A percentile compares a stretch with the other conserved stretches of the same genome.
Conservation (phyloP, 2,797 vertebrate species). For the Acanthiza pusilla region DNA sequence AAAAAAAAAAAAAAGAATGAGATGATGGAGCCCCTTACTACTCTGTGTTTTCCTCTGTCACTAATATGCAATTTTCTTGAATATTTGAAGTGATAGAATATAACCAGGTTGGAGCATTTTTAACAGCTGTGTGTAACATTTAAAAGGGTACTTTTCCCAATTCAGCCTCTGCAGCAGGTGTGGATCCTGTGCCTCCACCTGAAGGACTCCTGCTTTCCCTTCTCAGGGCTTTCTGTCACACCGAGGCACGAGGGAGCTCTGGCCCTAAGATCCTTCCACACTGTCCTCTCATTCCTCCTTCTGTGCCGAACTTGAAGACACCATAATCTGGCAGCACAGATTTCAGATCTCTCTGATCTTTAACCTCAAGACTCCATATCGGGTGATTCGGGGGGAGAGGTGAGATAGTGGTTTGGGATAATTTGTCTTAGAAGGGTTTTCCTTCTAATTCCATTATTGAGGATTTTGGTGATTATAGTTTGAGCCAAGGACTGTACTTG, state of each 20-base stretch:
- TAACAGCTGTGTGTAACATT: not conserved
- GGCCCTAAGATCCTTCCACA: not conserved
- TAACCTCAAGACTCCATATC: not conserved
- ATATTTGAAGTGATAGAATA: not conserved
- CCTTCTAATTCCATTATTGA: not conserved
- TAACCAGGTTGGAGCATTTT: not conserved
- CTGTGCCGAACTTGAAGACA: not conserved
- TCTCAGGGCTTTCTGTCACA: not conserved
- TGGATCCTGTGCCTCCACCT: not conserved
- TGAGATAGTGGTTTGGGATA: not conserved
- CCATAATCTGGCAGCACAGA: not conserved
- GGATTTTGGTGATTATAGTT: not conserved
- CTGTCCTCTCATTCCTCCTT: not conserved
- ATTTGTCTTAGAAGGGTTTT: not conserved
- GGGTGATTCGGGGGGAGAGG: rapidly evolving
- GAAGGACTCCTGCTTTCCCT: not conserved
- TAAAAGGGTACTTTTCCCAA: not conserved
- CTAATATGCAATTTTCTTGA: not conserved
- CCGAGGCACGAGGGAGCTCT: rapidly evolving
- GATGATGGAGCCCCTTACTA: not conserved
- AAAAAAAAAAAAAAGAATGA: not conserved
- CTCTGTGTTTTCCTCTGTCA: not conserved
- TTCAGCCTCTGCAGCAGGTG: not conserved
- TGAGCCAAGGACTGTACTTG: not conserved
- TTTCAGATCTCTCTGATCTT: not conserved